Base-by-base conservation (phyloP, 2,113 vertebrate species). In the Etheostoma spectabile region DNA sequence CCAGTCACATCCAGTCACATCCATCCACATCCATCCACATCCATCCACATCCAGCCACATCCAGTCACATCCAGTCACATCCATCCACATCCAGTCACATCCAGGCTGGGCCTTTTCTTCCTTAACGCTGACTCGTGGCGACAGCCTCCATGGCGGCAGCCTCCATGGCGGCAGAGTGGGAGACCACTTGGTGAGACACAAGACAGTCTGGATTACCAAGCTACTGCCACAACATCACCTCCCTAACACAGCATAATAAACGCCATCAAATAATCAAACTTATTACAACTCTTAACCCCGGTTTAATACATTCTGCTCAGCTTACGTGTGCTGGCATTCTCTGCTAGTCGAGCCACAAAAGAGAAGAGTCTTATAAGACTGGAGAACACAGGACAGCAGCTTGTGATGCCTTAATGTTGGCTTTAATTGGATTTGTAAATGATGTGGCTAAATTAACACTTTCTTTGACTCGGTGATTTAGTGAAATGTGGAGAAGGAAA, bases 381-480 rank as follows among this genome's bases (percentile, higher is more conserved):
- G 30, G 80, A 84, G 88, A 91, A 91, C 87, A 84, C 60, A 88
- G 89, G 80, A 82, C 89, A 90, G 86, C 84, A 90, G 88, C 89
- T 90, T 89, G 89, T 78, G 86, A 80, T 63, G 87, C 76, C 80
- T 82, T 89, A 89, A 93, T 86, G 88, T 91, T 86, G 83, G 73
- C 73, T 86, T 91, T 92, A 94, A 93, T 93, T 94, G 93, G 91
- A 94, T 94, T 93, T 92, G 89, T 92, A 90, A 90, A 89, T 88
- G 24, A 88, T 81, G 83, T 86, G 85, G 83, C 77, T 87, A 88
- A 92, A 92, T 90, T 57, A 90, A 53, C 65, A 78, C 85, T 87
- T 92, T 86, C 74, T 61, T n/a, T 75, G 33, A 79, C 75, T 86
- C 4, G 10, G 21, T 87, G 82, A 79, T 86, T 89, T 22, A 79